Base-by-base conservation (phyloP, 2,888 invertebrate species). In the Tenodera sinensis region DNA sequence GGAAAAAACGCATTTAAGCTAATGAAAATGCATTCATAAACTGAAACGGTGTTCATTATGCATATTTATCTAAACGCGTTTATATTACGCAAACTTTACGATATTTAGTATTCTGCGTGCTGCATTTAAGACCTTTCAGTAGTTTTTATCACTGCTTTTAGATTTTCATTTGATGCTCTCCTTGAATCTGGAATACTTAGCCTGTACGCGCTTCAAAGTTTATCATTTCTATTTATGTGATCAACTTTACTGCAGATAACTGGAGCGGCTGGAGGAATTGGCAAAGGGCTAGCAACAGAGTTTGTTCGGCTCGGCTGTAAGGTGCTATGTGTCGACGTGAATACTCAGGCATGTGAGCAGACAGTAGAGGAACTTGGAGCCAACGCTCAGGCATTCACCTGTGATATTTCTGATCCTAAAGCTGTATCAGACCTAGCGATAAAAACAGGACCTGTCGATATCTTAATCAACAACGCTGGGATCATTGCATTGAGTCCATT, bases 391-490 rank as follows among this genome's bases (percentile, higher is more conserved):
- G 84, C 83, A 1, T 89, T 86, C 87, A 83, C 83, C 28, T 90
- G 90, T 54, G 88, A 90, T 87, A 87, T 90, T 27, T 20, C 89
- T 3, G 89, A 90, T 87, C 54, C 88, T 0, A 54, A 42, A 25
- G 88, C 88, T 15, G 87, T 89, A 1, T 25, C 54, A 20, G 54
- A 30, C 4, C 87, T 89, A 14, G 89, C 87, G 15, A 30, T 83
- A 20, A 81, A 89, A 82, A 89, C 83, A 42, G 85, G 87, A 20
- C 83, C 28, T 27, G 90, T 90, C 6, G 90, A 90, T 71, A 89
- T 90, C 9, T 89, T 90, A 54, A 34, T 90, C 85, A 90, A 90
- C 89, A 90, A 89, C 34, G 90, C 90, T 28, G 90, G 89, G 12
- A 54, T 90, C 30, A 83, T 89, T n/a, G 84, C 47, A 7, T 28